Evolutionary conservation across 2,797 vertebrate species (phyloP).

Genomic region (Leuciscus waleckii): DNA sequence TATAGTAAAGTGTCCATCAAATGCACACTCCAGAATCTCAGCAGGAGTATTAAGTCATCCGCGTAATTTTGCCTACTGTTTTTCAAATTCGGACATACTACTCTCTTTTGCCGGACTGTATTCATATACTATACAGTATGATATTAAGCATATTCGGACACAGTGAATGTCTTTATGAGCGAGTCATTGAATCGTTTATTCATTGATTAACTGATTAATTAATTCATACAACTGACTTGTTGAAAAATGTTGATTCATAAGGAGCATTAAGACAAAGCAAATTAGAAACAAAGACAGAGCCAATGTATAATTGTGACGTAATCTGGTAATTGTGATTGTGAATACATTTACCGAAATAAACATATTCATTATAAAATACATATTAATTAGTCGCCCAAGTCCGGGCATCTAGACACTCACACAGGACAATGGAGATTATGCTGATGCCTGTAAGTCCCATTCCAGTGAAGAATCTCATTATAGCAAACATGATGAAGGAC

Average conservation of each 20-base stretch:
- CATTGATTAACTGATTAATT: neutral
- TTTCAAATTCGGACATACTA: neutral
- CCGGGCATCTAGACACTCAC: slow-evolving; percentile 63
- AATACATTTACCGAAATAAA: neutral
- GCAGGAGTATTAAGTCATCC: neutral
- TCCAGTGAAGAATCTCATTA: slow-evolving; percentile 75
- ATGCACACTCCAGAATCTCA: neutral
- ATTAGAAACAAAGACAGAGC: too few species aligned
- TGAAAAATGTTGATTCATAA: neutral
- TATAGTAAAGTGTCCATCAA: neutral
- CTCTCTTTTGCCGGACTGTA: neutral
- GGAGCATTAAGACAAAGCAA: neutral
- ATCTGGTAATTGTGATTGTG: neutral
- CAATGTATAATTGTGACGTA: neutral
- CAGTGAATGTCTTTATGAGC: neutral
- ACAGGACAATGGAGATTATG: slow-evolving; percentile 68
- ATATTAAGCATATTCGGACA: neutral
- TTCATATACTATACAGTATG: neutral
- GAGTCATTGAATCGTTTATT: neutral
- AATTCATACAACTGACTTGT: neutral
- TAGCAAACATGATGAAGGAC: slow-evolving; percentile 69
- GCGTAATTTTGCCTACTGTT: neutral
- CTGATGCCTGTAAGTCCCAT: slow-evolving; percentile 71
- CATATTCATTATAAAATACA: neutral
- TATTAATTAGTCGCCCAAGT: neutral